phyloP scores from a whole-genome alignment of 2,113 vertebrate species.

The Cynocephalus volans region DNA sequence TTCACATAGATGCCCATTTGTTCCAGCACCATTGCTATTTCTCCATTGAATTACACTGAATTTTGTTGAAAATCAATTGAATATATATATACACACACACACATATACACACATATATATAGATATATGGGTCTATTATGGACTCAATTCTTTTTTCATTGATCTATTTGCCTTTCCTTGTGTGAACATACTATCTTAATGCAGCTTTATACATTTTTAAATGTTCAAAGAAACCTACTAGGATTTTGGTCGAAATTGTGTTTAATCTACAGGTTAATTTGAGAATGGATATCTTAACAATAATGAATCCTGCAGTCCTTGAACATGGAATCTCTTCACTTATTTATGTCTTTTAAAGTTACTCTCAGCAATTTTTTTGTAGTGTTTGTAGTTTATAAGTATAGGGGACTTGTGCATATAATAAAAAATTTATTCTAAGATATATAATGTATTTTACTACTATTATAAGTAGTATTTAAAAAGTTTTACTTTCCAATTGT shows the following conservation, averaged over 20 bases:
- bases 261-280: constrained; percentile 34
- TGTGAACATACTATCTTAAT: neutral
- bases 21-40: neutral
- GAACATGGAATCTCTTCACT: neutral
- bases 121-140: neutral
- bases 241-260: neutral
- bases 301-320: neutral
- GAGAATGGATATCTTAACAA: neutral
- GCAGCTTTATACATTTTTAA: neutral
- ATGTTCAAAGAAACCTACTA: neutral
- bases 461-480: neutral
- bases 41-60: neutral
- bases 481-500: neutral
- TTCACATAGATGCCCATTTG: neutral
- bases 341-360: neutral
- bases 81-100: too few relatives aligned
- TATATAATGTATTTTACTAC: neutral
- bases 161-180: neutral
- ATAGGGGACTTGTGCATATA: neutral
- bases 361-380: neutral
- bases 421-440: neutral
- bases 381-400: neutral
- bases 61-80: constrained; percentile 56
- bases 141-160: neutral
- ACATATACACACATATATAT: too few relatives aligned